phyloP scores from a whole-genome alignment of 2,888 invertebrate species.

The Quadriops clusia region DNA sequence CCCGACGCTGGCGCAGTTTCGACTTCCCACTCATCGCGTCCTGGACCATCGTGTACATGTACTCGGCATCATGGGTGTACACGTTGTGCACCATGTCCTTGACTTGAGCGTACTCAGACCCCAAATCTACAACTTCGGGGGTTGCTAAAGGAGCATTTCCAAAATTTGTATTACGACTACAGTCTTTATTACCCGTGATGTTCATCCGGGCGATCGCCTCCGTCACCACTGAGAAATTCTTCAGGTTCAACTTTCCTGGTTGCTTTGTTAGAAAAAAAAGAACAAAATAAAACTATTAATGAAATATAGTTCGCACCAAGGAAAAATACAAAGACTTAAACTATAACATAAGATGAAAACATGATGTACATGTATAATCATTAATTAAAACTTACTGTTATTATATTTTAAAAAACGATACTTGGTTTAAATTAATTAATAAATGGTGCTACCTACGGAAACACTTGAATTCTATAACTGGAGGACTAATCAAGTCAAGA shows the following conservation, averaged over 20 bases:
- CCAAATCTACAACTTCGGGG: slow-evolving; percentile 64
- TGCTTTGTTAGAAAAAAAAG: slow-evolving; percentile 41
- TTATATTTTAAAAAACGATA: no score
- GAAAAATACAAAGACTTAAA: no score
- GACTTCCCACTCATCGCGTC: slow-evolving; percentile 51
- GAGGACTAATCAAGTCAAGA: no score
- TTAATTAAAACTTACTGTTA: no score
- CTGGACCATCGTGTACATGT: slow-evolving; percentile 55
- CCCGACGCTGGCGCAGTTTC: slow-evolving; percentile 48
- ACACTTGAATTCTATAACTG: no score
- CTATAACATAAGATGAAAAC: no score
- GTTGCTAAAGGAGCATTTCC: slow-evolving; percentile 65
- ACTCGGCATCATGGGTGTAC: slow-evolving; percentile 46
- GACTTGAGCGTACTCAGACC: slow-evolving; percentile 61
- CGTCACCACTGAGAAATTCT: slow-evolving; percentile 79
- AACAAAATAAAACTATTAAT: slow-evolving; percentile 2
- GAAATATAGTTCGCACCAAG: background rate
- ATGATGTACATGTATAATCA: no score
- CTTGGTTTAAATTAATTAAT: no score
- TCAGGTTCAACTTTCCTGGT: slow-evolving; percentile 82
- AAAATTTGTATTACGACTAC: slow-evolving; percentile 39
- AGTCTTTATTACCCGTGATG: slow-evolving; percentile 45
- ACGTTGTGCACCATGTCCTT: slow-evolving; percentile 47
- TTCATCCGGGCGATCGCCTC: slow-evolving; percentile 69
- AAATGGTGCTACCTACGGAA: no score